Evolutionary conservation across 2,888 invertebrate species (phyloP).

Genomic region (Silvanus unidentatus): DNA sequence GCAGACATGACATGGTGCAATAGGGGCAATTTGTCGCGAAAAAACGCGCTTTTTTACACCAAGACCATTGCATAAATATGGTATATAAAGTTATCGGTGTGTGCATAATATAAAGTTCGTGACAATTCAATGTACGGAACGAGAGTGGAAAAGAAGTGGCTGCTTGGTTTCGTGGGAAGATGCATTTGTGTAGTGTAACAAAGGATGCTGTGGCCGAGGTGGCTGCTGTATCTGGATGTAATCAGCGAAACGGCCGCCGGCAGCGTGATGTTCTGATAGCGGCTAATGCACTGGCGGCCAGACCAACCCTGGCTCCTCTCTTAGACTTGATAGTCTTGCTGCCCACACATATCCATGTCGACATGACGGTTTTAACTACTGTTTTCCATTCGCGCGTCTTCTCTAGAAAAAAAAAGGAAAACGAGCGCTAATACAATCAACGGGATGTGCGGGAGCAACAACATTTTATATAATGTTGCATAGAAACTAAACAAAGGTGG

Average conservation of each 20-base stretch:
- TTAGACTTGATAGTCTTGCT: conserved; percentile 14
- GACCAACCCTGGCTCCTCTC: conserved; percentile 24
- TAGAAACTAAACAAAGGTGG: too few relatives aligned
- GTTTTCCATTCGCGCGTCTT: too few relatives aligned
- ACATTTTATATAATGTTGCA: too few relatives aligned
- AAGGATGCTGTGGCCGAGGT: conserved; percentile 32
- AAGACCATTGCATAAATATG: too few relatives aligned
- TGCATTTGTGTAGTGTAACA: conserved; percentile 17
- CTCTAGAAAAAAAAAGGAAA: too few relatives aligned
- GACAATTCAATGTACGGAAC: conserved; percentile 22
- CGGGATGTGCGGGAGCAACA: too few relatives aligned
- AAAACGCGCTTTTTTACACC: too few relatives aligned
- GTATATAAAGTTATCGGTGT: background rate
- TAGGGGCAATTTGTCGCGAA: too few relatives aligned
- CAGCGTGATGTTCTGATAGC: conserved; percentile 31
- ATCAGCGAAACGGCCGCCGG: conserved; percentile 32
- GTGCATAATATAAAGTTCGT: conserved; percentile 12
- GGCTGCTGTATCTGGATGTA: conserved; percentile 32
- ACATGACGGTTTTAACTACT: conserved; percentile 5
- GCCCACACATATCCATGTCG: conserved; percentile 27
- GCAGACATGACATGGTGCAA: too few relatives aligned
- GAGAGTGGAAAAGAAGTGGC: background rate
- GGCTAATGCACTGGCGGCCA: conserved; percentile 29
- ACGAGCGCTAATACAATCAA: too few relatives aligned
- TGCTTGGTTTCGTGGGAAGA: conserved; percentile 22